phyloP scores from a whole-genome alignment of 2,113 vertebrate species.

The Crotalus helleri region DNA sequence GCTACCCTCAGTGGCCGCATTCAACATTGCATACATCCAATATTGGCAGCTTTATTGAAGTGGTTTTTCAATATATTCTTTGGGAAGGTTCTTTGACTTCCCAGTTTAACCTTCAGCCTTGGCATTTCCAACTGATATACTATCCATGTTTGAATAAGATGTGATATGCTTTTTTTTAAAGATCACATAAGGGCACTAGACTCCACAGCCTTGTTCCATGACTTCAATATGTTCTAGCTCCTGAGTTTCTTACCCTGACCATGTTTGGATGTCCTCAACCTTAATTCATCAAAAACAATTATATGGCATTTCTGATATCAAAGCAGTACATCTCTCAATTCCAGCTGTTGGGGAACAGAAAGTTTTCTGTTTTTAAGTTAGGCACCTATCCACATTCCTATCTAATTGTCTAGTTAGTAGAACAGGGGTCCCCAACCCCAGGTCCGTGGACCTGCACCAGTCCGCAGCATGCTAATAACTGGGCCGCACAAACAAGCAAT shows the following conservation, averaged over 20 bases:
- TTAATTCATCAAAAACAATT: neutral
- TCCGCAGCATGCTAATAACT: too few relatives aligned
- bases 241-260: neutral
- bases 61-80: neutral
- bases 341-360: neutral
- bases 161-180: neutral
- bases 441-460: too few relatives aligned
- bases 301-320: neutral
- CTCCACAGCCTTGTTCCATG: neutral
- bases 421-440: neutral
- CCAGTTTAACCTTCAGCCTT: neutral
- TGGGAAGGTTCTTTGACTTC: neutral
- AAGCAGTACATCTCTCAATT: neutral
- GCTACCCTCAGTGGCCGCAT: neutral
- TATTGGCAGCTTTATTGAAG: neutral
- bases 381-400: neutral
- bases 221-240: neutral
- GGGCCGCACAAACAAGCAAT: too few relatives aligned
- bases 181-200: neutral
- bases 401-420: neutral
- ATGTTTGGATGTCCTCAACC: neutral
- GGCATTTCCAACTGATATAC: neutral
- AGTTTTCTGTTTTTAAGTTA: neutral
- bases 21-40: neutral
- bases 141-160: neutral